These are phyloP conservation scores for Anastrepha ludens DNA, from an alignment of 1,140 invertebrate genomes.

Conservation along the genomic window DNA sequence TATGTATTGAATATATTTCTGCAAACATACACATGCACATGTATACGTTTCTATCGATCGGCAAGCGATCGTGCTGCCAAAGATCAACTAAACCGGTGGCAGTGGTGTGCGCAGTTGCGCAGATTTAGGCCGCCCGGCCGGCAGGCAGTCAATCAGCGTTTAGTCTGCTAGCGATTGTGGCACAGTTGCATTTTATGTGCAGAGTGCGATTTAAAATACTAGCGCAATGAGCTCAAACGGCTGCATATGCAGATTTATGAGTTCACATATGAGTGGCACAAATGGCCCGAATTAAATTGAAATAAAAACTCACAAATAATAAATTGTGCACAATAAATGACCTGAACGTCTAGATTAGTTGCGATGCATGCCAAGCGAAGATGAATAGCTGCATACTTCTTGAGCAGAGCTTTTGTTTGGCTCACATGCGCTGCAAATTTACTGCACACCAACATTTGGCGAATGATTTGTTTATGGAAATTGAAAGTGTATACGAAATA, in stretches of 20 bases:
- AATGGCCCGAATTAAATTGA: constrained; percentile 47
- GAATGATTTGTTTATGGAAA: constrained; percentile 26
- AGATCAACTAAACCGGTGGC: neutral
- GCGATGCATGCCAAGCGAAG: neutral
- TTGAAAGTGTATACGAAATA: constrained; percentile 12
- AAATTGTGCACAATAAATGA: constrained; percentile 46
- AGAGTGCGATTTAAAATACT: neutral
- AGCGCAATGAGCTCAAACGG: neutral
- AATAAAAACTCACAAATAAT: constrained; percentile 48
- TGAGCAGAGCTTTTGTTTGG: neutral
- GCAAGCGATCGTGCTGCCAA: constrained; percentile 3
- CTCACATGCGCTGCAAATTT: neutral
- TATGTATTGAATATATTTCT: neutral
- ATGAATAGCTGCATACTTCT: neutral
- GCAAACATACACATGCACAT: neutral
- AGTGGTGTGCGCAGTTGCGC: neutral
- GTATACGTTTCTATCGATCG: neutral
- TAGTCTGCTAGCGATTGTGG: neutral
- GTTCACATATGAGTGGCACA: constrained; percentile 39
- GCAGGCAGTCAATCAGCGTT: neutral
- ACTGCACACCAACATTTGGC: neutral
- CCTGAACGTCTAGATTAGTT: neutral
- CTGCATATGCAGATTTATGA: constrained; percentile 45
- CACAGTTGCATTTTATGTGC: constrained; percentile 34
- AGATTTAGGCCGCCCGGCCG: neutral